Percentiles rank a stretch among this genome's conserved stretches.
Conservation (phyloP, 2,113 vertebrate genomes). For the Phalacrocorax pelagicus region DNA sequence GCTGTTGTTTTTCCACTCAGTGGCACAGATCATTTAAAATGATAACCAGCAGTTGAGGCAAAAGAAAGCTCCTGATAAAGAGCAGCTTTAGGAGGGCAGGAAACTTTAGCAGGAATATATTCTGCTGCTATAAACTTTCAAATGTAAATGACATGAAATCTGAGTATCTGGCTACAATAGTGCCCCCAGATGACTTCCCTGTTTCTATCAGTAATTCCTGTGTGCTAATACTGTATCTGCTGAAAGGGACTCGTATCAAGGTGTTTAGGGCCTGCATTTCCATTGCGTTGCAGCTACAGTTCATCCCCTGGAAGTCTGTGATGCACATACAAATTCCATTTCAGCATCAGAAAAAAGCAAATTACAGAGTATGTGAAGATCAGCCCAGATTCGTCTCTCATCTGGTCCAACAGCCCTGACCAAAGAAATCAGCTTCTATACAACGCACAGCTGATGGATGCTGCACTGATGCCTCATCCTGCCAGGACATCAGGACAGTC, state of each 20-base stretch:
- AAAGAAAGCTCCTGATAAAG: slow-evolving; percentile 37
- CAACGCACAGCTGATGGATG: background rate
- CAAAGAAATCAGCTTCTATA: background rate
- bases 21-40: slow-evolving; percentile 22
- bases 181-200: background rate
- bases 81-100: background rate
- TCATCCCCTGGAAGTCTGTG: background rate
- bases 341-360: background rate
- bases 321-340: background rate
- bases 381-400: background rate
- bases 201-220: background rate
- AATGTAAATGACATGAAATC: background rate
- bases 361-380: background rate
- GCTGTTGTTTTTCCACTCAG: background rate
- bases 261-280: background rate
- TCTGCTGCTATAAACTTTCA: background rate
- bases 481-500: background rate
- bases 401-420: rapidly evolving
- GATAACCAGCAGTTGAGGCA: background rate
- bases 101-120: background rate
- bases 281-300: background rate
- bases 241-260: background rate
- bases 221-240: background rate
- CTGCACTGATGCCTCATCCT: background rate
- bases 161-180: background rate